phyloP scores from a whole-genome alignment of 2,113 vertebrate genomes.

The Beaufortia kweichowensis region DNA sequence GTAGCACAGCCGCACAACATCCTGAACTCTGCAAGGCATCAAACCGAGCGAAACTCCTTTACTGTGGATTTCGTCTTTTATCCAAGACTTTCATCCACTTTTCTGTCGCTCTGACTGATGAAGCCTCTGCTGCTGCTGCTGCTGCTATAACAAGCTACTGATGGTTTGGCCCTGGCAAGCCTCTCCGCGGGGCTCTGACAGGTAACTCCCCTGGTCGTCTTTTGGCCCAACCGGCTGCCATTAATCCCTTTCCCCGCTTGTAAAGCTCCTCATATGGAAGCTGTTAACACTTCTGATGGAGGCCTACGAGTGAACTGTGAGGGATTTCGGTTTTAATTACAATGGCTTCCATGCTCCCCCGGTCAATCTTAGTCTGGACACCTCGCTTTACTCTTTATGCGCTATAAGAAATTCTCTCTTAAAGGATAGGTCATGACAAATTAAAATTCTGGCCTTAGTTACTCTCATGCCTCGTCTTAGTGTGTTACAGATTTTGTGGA shows the following conservation, averaged over 20 bases:
- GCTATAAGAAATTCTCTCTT: not conserved
- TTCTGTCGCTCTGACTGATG: not conserved
- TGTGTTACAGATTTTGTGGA: too few species aligned
- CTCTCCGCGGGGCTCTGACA: constrained; percentile 37
- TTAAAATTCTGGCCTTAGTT: too few species aligned
- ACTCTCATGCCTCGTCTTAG: too few species aligned
- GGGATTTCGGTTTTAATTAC: constrained; percentile 30
- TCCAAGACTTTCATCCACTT: not conserved
- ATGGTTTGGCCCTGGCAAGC: constrained; percentile 1
- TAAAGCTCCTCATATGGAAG: constrained; percentile 45
- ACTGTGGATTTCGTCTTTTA: constrained; percentile 5
- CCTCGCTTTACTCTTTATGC: not conserved
- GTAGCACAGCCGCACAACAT: not conserved
- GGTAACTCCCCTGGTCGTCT: constrained; percentile 39
- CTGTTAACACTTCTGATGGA: constrained; percentile 40
- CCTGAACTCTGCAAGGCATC: constrained; percentile 23
- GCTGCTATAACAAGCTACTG: constrained; percentile 1
- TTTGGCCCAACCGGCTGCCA: constrained; percentile 18
- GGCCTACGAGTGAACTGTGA: constrained; percentile 28
- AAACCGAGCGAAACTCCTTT: not conserved
- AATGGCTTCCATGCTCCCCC: not conserved
- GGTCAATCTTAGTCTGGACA: not conserved
- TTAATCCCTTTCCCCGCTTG: constrained; percentile 38
- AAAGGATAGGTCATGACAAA: too few species aligned
- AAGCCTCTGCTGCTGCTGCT: constrained; percentile 2